Evolutionary conservation across 2,113 vertebrate genomes (phyloP), one percentile per base, ranked within the genome.

Genomic region (Oophaga pumilio): DNA sequence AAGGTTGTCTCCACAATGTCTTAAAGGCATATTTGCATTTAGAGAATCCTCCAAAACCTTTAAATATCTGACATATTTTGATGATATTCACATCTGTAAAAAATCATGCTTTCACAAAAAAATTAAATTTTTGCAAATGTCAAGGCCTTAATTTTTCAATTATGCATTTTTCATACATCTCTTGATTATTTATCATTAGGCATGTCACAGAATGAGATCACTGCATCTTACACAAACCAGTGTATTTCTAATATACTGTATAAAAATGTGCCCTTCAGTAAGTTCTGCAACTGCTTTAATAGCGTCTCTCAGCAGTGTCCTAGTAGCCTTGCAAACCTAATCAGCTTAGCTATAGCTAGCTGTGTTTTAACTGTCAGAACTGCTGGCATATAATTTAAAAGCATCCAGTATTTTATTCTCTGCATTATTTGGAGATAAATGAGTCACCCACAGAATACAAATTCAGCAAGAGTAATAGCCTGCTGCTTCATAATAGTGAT

Each of bases 341-440:
- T 71, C 50, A 89, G 77, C 9, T 87, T 87, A 49, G 15, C 18
- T 84, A 87, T 60, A 87, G 33, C 56, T 76, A 76, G 33, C 57
- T 87, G 79, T 74, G 73, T 86, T 88, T 89, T 78, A 64, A 18
- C 26, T 89, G 85, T 90, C 1, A 12, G 74, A 52, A 76, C 60
- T 89, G 8, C 83, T 90, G 78, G 33, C 52, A 87, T 89, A 90
- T 1, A 24, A 24, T 89, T 89, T 66, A 82, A 76, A 89, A 86
- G 60, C 89, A 11, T 49, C 33, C 0, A 57, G 0, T 90, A 82
- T 89, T 82, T 87, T 89, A 12, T 83, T 56, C 80, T 15, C 91
- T 90, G 82, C n/a, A 91, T 22, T 56, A 91, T 89, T 24, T 56
- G 11, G 62, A 83, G 12, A 0, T 4, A 76, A 90, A 90, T 73